phyloP scores from a whole-genome alignment of 2,113 vertebrate genomes.

The Ia io region DNA sequence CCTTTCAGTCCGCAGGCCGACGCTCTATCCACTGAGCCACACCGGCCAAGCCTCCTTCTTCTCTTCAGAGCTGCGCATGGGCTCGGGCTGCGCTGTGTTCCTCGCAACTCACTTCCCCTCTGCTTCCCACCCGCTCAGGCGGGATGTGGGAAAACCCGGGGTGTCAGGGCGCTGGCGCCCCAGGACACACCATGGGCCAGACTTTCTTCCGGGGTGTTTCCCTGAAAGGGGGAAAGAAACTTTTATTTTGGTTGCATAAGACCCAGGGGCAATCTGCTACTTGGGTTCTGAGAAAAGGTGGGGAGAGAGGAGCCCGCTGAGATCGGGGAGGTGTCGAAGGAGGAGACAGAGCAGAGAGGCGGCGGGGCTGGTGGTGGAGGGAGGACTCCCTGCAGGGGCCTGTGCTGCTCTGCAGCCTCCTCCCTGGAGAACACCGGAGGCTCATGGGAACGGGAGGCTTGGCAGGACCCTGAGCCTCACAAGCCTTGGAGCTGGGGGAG shows the following conservation, averaged over 20 bases:
- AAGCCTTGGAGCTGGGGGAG: rapidly evolving
- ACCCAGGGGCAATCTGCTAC: neutral
- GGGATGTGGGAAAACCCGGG: rapidly evolving
- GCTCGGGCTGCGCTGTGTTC: neutral
- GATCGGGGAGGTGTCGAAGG: neutral
- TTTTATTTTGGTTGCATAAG: neutral
- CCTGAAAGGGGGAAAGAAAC: no score
- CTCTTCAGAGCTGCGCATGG: neutral
- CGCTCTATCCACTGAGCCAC: no score
- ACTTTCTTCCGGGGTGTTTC: neutral
- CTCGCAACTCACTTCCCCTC: rapidly evolving
- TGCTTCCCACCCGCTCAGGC: no score
- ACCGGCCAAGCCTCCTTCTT: no score
- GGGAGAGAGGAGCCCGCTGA: no score
- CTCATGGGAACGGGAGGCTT: neutral
- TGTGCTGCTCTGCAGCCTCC: no score
- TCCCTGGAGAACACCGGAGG: neutral
- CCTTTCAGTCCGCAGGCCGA: no score
- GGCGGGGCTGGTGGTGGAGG: no score
- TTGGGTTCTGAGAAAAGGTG: neutral
- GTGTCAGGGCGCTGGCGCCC: rapidly evolving
- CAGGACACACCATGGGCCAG: no score
- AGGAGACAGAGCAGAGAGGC: rapidly evolving
- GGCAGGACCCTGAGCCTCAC: neutral
- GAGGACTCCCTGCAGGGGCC: no score